Conservation (phyloP, 1,140 invertebrate genomes). For the Drosophila ohnishii region DNA sequence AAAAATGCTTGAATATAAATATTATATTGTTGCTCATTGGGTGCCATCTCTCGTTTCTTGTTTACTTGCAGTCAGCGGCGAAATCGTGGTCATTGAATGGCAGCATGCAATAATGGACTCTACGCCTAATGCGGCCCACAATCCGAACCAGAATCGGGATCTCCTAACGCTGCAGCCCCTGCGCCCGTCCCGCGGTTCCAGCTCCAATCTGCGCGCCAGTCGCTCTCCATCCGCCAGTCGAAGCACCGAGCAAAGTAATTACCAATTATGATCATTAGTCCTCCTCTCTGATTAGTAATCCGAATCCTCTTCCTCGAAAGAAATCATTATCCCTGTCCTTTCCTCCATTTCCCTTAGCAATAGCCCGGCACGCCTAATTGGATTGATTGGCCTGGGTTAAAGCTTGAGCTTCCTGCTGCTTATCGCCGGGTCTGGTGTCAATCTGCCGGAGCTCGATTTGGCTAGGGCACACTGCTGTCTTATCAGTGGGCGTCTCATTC, state of each 20-base stretch:
- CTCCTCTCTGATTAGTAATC: conserved; percentile 1
- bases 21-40: conserved; percentile 8
- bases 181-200: conserved; percentile 62
- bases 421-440: conserved; percentile 29
- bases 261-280: conserved; percentile 28
- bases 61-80: conserved; percentile 55
- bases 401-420: conserved; percentile 38
- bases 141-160: conserved; percentile 54
- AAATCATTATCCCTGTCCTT: neutral
- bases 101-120: conserved; percentile 74
- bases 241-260: conserved; percentile 80
- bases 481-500: conserved; percentile 36
- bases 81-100: conserved; percentile 37
- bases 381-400: conserved; percentile 34
- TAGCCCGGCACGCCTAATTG: conserved; percentile 17
- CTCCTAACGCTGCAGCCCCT: conserved; percentile 60
- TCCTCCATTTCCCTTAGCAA: neutral
- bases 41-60: conserved; percentile 7
- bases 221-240: conserved; percentile 76
- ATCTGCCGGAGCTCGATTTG: conserved; percentile 23
- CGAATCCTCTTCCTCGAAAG: neutral
- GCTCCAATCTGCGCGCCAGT: conserved; percentile 70
- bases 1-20: conserved; percentile 29
- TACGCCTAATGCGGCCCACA: conserved; percentile 42
- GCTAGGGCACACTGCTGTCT: conserved; percentile 1